phyloP scores from a whole-genome alignment of 2,888 invertebrate genomes.

The Oscheius sp. region DNA sequence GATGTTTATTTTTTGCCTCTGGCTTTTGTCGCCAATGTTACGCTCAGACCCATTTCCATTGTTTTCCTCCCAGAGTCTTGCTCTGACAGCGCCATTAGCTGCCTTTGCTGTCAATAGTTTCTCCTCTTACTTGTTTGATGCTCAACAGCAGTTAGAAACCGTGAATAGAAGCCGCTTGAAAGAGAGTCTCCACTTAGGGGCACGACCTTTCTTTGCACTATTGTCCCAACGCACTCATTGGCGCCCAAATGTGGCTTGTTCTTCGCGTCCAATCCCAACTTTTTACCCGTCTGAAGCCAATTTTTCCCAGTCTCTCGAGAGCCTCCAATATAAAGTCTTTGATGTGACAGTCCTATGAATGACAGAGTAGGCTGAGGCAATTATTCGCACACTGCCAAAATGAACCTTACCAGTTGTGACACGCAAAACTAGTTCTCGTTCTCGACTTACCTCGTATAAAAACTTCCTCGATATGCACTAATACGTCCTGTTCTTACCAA shows the following conservation, averaged over 20 bases:
- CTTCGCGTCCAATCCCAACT: no score
- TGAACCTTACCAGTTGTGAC: constrained; percentile 3
- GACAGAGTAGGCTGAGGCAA: no score
- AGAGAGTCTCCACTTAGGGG: constrained; percentile 11
- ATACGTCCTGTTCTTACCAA: background rate
- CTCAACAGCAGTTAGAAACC: constrained; percentile 1
- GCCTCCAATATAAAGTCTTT: no score
- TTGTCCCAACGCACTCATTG: constrained; percentile 2
- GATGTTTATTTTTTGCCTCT: background rate
- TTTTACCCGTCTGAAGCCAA: no score
- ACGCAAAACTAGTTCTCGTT: constrained; percentile 13
- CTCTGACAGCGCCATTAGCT: no score
- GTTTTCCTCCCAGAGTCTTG: background rate
- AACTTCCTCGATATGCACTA: background rate
- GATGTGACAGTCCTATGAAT: no score
- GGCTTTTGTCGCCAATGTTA: constrained; percentile 1
- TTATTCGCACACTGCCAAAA: constrained; percentile 1
- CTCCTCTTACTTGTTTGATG: background rate
- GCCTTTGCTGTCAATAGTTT: no score
- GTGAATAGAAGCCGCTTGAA: constrained; percentile 4
- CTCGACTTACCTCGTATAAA: background rate
- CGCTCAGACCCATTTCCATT: background rate
- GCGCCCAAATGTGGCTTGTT: constrained; percentile 1
- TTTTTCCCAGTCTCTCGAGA: no score
- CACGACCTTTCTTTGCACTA: constrained; percentile 1